A percentile compares a stretch with the other conserved stretches of the same genome.
Evolutionary conservation across 2,113 vertebrate genomes (phyloP).

Genomic region (Zootoca vivipara): DNA sequence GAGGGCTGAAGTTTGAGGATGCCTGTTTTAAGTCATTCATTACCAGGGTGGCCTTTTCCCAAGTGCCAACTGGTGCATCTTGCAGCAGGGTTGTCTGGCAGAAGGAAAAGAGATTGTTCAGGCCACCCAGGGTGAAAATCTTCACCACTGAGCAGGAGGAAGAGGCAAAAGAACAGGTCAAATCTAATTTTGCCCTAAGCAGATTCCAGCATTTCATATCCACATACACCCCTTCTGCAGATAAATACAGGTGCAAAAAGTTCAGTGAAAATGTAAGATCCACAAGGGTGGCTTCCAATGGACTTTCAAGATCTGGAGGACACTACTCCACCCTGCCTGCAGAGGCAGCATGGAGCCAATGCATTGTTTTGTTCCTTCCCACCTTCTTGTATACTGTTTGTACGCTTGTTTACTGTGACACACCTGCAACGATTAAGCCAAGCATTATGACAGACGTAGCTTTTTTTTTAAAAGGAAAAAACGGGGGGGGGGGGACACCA

Average conservation of each 20-base stretch:
- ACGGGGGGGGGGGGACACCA: neutral
- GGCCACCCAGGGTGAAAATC: neutral
- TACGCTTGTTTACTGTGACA: neutral
- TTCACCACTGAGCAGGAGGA: neutral
- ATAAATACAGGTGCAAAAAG: neutral
- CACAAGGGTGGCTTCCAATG: neutral
- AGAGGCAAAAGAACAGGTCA: too few relatives aligned
- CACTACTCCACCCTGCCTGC: neutral
- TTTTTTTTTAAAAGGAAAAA: neutral
- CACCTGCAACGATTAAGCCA: neutral
- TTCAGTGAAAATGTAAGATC: neutral
- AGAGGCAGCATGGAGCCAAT: neutral
- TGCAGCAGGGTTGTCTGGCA: neutral
- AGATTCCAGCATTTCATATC: neutral
- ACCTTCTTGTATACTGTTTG: neutral
- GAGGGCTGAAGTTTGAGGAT: too few relatives aligned
- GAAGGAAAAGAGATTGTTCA: too few relatives aligned
- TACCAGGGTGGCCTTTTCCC: neutral
- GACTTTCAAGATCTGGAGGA: neutral
- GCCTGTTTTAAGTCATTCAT: slow-evolving; percentile 8
- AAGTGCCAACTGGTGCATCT: neutral
- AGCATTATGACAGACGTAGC: neutral
- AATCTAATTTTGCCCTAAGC: neutral
- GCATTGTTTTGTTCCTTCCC: neutral
- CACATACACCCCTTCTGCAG: too few relatives aligned